Base-by-base conservation (phyloP, 2,113 vertebrate genomes). In the Herpetotheres cachinnans region DNA sequence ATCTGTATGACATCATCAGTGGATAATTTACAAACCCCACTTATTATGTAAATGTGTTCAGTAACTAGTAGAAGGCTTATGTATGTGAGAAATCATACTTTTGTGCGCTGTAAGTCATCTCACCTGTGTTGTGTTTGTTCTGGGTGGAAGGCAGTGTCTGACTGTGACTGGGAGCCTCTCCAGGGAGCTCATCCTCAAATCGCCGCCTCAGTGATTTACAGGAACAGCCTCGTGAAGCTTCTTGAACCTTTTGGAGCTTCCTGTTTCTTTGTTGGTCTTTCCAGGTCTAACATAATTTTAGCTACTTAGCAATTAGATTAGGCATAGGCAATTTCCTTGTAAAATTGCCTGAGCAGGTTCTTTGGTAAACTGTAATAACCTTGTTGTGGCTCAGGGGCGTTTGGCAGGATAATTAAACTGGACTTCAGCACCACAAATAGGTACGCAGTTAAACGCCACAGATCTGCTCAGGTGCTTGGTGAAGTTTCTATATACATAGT, bases 41-140 rank as follows among this genome's bases (percentile, higher is more conserved):
- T 93, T 88, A 88, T n/a, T 93, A 84, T 93, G 85, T 63, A 95
- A 90, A 96, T 90, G 4, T 80, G 86, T 93, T 92, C 72, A 89
- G 38, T 78, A 95, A 90, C 55, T 29, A 59, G 59, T 40, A 76
- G 65, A 84, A 95, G 50, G 42, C 42, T 92, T 73, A 70, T 25
- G 32, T 69, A 34, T 85, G 77, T 93, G 61, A 89, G 89, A 87
- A 96, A 90, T 93, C 61, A 14, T 76, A 72, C 49, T 85, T 85
- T 32, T 52, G 38, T 87, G 56, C 4, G 2, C 58, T 85, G 38
- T 58, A 93, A 91, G 55, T 85, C 46, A 25, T 82, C 86, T 95
- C 78, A 91, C 89, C 96, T 93, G 73, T 52, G 10, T 82, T 85
- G 36, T 54, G 73, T 79, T 89, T 91, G 40, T 66, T 94, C 74